These are phyloP conservation scores for Champsocephalus esox DNA, from an alignment of 2,797 vertebrate species.

Conservation along the genomic window DNA sequence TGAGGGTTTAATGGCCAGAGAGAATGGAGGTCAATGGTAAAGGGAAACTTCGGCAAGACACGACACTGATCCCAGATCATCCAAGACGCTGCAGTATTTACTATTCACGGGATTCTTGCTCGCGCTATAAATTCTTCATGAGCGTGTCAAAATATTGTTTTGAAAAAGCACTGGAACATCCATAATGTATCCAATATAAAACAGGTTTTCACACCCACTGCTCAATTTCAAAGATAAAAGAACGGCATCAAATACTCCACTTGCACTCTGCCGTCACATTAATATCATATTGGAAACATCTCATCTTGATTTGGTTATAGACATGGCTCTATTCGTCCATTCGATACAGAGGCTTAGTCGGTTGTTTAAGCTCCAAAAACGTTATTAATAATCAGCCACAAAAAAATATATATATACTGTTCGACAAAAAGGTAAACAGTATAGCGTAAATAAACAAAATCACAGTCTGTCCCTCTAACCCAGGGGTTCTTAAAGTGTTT, in stretches of 20 bases:
- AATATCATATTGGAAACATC: background rate
- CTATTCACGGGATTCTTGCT: constrained; percentile 29
- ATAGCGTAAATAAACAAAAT: too few relatives aligned
- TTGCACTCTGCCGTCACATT: constrained; percentile 2
- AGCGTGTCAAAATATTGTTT: constrained; percentile 55
- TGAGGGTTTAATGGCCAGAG: constrained; percentile 30
- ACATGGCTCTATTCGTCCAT: too few relatives aligned
- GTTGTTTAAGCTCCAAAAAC: too few relatives aligned
- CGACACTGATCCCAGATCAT: constrained; percentile 46
- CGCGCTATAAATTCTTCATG: constrained; percentile 53
- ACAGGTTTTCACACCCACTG: background rate
- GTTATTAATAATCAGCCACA: too few relatives aligned
- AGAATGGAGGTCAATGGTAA: constrained; percentile 17
- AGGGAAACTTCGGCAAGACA: constrained; percentile 38
- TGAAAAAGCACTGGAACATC: constrained; percentile 34
- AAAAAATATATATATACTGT: too few relatives aligned
- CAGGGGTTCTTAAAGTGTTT: too few relatives aligned
- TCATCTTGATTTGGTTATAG: too few relatives aligned
- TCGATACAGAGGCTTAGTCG: too few relatives aligned
- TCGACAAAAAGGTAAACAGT: too few relatives aligned
- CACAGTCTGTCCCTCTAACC: too few relatives aligned
- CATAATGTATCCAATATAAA: constrained; percentile 30
- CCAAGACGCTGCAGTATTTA: constrained; percentile 47
- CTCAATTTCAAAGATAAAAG: background rate
- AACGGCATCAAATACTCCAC: background rate